Evolutionary conservation across 2,888 invertebrate genomes (phyloP).

Genomic region (Colletes collaris): DNA sequence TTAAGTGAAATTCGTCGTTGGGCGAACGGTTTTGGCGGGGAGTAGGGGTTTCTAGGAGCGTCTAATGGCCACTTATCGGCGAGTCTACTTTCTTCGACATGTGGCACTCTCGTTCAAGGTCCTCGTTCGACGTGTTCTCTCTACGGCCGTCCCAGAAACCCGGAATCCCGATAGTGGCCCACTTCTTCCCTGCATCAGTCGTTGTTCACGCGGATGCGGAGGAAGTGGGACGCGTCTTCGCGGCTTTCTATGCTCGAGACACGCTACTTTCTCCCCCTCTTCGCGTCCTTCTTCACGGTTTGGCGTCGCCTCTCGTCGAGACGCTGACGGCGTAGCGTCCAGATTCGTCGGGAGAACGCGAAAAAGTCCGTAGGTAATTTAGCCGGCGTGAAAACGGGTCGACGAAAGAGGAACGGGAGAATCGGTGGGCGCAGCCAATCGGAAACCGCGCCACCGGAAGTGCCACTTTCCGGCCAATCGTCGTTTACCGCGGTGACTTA

Average conservation of each 20-base stretch:
- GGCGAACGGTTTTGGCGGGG: constrained; percentile 1
- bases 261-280: constrained; percentile 22
- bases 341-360: not conserved
- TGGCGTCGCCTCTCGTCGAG: not conserved
- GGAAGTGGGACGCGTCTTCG: constrained; percentile 61
- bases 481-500: constrained; percentile 63
- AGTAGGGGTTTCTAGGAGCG: constrained; percentile 48
- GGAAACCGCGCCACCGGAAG: constrained; percentile 60
- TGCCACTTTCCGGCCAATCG: constrained; percentile 74
- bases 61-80: constrained; percentile 73
- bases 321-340: not conserved
- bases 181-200: constrained; percentile 41
- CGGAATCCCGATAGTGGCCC: constrained; percentile 71
- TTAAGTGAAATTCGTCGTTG: constrained; percentile 48
- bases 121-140: constrained; percentile 65
- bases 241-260: constrained; percentile 57
- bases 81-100: constrained; percentile 80
- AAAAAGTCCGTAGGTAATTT: constrained; percentile 38
- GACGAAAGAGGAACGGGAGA: constrained; percentile 31
- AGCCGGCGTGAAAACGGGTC: constrained; percentile 31
- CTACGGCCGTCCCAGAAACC: constrained; percentile 77
- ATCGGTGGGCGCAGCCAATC: constrained; percentile 55
- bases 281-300: constrained; percentile 2
- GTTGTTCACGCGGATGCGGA: constrained; percentile 62
- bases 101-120: constrained; percentile 80